Evolutionary conservation across 2,113 vertebrate genomes (phyloP).

Genomic region (Sturnira hondurensis): DNA sequence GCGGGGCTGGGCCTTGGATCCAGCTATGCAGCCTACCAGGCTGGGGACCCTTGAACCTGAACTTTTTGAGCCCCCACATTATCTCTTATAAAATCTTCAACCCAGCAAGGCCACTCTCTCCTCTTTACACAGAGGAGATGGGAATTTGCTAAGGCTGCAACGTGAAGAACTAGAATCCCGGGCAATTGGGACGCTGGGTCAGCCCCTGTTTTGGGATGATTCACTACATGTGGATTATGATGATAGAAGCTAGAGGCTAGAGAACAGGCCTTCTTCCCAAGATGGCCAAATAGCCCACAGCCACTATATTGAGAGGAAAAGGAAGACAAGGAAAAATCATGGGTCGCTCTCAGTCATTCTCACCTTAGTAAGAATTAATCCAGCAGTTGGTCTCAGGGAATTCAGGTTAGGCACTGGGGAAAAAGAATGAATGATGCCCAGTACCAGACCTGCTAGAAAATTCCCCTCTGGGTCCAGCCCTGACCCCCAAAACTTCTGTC

Average conservation of each 20-base stretch:
- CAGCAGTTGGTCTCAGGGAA: not conserved
- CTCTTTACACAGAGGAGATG: not conserved
- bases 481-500: not conserved
- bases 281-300: not conserved
- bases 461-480: no score
- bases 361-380: not conserved
- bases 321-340: accelerated
- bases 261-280: not conserved
- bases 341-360: accelerated
- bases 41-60: not conserved
- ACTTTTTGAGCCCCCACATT: not conserved
- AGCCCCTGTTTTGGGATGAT: not conserved
- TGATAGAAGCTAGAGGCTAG: not conserved
- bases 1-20: not conserved
- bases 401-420: not conserved
- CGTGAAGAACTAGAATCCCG: accelerated
- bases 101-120: not conserved
- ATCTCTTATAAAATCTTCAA: no score
- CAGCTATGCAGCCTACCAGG: not conserved
- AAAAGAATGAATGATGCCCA: not conserved
- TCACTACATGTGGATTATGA: accelerated
- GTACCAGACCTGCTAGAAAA: not conserved
- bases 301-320: accelerated
- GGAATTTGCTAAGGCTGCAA: not conserved
- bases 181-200: not conserved